These are phyloP conservation scores for Bambusicola thoracicus DNA, from an alignment of 2,113 vertebrate genomes.

Conservation along the genomic window DNA sequence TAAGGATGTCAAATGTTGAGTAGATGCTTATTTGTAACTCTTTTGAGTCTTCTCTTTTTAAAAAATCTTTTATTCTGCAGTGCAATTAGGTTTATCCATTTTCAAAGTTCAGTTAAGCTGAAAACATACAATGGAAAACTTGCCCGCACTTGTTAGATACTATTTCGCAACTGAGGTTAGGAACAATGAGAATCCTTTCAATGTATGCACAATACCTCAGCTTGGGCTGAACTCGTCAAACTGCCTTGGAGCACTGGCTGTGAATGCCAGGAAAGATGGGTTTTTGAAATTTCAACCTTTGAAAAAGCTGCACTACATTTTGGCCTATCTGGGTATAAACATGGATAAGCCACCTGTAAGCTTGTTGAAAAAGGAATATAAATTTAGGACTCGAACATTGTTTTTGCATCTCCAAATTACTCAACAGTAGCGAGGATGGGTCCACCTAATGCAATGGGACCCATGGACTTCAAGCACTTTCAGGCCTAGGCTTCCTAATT, in stretches of 20 bases:
- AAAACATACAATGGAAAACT: constrained; percentile 35
- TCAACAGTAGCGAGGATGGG: not conserved
- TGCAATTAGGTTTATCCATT: not conserved
- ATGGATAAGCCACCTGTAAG: not conserved
- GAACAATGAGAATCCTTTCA: constrained; percentile 62
- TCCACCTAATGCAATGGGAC: not conserved
- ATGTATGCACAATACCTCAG: not conserved
- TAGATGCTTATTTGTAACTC: not conserved
- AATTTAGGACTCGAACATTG: not conserved
- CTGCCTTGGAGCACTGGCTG: constrained; percentile 27
- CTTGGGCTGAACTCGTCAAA: constrained; percentile 58
- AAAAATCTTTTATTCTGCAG: not conserved
- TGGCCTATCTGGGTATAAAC: not conserved
- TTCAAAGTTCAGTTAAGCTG: constrained; percentile 39
- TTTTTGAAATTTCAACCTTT: not conserved
- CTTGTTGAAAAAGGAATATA: not conserved
- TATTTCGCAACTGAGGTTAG: not conserved
- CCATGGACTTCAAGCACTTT: not conserved
- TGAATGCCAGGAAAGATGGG: constrained; percentile 50
- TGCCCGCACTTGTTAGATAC: not conserved
- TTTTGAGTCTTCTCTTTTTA: not conserved
- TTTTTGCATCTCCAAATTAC: constrained; percentile 33
- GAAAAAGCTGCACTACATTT: constrained; percentile 5
- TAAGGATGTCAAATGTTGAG: not conserved
- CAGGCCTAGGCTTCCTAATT: constrained; percentile 20